A percentile compares a stretch with the other conserved stretches of the same genome.
phyloP scores from a whole-genome alignment of 1,140 invertebrate genomes.

The Tigriopus japonicus region DNA sequence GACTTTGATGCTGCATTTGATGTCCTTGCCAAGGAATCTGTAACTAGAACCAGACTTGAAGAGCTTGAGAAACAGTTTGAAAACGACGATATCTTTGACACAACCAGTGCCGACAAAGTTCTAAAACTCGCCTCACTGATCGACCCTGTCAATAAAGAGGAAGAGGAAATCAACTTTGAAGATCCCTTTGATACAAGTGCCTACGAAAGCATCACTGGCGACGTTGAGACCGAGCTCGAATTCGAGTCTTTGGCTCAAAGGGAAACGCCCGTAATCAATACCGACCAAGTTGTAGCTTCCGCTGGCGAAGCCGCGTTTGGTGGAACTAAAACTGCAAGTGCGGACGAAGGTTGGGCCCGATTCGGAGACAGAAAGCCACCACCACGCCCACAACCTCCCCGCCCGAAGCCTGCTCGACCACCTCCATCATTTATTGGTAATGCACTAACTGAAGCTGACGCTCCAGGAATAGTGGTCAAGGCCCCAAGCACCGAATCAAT shows the following conservation, averaged over 20 bases:
- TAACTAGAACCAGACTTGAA: constrained; percentile 1
- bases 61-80: constrained; percentile 11
- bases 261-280: background rate
- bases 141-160: background rate
- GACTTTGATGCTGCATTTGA: constrained; percentile 15
- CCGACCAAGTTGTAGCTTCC: background rate
- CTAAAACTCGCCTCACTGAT: constrained; percentile 11
- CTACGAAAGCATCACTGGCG: constrained; percentile 4
- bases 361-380: background rate
- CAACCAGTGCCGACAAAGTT: constrained; percentile 5
- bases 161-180: background rate
- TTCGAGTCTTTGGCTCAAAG: constrained; percentile 9
- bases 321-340: background rate
- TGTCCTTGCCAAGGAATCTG: constrained; percentile 12
- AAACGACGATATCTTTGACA: constrained; percentile 13
- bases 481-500: constrained; percentile 14
- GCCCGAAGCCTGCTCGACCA: background rate
- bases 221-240: constrained; percentile 10
- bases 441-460: background rate
- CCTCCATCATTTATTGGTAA: background rate
- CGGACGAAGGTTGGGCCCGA: background rate
- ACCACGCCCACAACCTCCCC: constrained; percentile 1
- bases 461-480: constrained; percentile 11
- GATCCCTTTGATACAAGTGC: constrained; percentile 15
- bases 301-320: too few relatives aligned